A percentile compares a stretch with the other conserved stretches of the same genome.
These are phyloP conservation scores for Columba guinea DNA, from an alignment of 2,797 vertebrate genomes.

Conservation along the genomic window DNA sequence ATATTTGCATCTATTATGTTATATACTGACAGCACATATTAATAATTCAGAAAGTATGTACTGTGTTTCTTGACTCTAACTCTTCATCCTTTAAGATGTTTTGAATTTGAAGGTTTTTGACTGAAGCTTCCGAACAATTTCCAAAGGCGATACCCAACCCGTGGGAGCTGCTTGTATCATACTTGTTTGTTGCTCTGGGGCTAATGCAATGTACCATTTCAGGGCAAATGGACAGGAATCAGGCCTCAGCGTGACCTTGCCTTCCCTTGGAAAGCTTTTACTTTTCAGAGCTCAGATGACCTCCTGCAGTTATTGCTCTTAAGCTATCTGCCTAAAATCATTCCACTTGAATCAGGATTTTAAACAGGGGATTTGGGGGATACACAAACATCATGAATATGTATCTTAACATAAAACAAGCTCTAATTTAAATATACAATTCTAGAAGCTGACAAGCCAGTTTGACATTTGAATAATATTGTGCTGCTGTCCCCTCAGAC, in stretches of 20 bases:
- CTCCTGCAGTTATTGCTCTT: not conserved
- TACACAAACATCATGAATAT: not conserved
- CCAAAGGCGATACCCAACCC: not conserved
- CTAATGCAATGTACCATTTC: not conserved
- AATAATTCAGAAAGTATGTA: not conserved
- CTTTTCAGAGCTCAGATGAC: not conserved
- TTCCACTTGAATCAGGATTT: not conserved
- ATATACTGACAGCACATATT: not conserved
- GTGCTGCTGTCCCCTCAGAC: not conserved
- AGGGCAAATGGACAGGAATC: not conserved
- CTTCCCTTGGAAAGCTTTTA: not conserved
- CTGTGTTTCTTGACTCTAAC: not conserved
- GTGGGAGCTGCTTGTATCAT: not conserved
- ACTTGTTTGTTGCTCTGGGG: not conserved
- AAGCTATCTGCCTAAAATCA: not conserved
- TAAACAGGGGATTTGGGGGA: not conserved
- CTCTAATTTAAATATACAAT: not conserved
- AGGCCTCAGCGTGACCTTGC: not conserved
- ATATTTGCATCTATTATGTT: not conserved
- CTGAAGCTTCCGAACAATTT: not conserved
- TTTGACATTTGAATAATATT: not conserved
- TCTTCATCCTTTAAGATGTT: not conserved
- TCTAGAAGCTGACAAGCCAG: not conserved
- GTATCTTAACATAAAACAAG: not conserved
- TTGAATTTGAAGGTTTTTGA: not conserved